phyloP scores from a whole-genome alignment of 2,888 invertebrate genomes.

The Aspidiotus destructor region DNA sequence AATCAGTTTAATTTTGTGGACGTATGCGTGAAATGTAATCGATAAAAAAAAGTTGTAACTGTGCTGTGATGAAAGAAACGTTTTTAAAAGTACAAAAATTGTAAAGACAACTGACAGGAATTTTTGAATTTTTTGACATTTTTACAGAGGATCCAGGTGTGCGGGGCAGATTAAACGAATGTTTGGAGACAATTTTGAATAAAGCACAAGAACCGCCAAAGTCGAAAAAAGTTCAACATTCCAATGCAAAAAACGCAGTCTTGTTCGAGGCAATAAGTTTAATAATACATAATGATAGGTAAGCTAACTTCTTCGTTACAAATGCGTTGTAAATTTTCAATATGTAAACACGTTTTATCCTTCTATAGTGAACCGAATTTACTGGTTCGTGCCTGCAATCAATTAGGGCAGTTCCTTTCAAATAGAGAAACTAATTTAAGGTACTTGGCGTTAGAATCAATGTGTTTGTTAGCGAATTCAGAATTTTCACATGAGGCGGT shows the following conservation, averaged over 20 bases:
- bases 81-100: no score
- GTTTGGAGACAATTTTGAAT: constrained; percentile 93
- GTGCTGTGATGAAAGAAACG: no score
- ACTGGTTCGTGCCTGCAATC: constrained; percentile 95
- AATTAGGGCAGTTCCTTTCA: constrained; percentile 94
- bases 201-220: constrained; percentile 99
- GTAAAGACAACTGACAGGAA: no score
- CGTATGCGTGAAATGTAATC: no score
- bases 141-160: constrained; percentile 87
- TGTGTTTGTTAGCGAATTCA: constrained; percentile 97
- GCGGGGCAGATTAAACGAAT: constrained; percentile 89
- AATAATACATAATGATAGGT: constrained; percentile 95
- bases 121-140: not conserved
- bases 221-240: constrained; percentile 99
- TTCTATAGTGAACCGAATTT: constrained; percentile 76
- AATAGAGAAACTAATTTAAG: constrained; percentile 95
- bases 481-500: constrained; percentile 99
- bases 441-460: constrained; percentile 95
- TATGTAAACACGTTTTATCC: not conserved
- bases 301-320: constrained; percentile 27
- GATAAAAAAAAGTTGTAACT: no score
- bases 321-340: not conserved
- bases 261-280: constrained; percentile 98
- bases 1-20: no score
- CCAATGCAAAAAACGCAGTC: constrained; percentile 99